Evolutionary conservation across 2,797 vertebrate species (phyloP).

Genomic region (Betta splendens): DNA sequence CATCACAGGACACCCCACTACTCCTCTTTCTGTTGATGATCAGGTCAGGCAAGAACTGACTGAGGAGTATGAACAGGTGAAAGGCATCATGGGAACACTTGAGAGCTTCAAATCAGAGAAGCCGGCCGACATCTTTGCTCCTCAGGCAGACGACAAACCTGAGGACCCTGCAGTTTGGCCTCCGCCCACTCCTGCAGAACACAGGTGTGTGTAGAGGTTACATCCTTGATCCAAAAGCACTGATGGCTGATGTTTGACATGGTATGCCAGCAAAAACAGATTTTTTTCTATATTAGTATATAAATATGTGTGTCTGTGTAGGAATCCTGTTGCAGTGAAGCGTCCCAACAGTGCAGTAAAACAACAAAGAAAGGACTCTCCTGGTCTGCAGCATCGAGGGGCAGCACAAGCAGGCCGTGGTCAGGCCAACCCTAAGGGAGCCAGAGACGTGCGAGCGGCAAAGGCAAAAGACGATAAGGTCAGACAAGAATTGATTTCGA

Average conservation of each 20-base stretch:
- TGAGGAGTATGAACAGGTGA: conserved; percentile 96
- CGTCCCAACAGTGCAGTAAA: conserved; percentile 87
- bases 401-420: conserved; percentile 81
- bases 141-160: conserved; percentile 83
- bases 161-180: conserved; percentile 93
- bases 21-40: conserved; percentile 7
- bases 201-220: conserved; percentile 81
- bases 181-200: conserved; percentile 92
- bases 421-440: conserved; percentile 78
- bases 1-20: not conserved
- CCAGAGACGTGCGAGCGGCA: conserved; percentile 80
- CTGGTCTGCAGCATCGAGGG: conserved; percentile 86
- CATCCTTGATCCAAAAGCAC: not conserved
- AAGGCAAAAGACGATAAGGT: conserved; percentile 93
- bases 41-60: conserved; percentile 91
- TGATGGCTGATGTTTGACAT: not conserved
- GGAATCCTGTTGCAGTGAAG: conserved; percentile 88
- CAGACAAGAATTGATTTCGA: conserved; percentile 20
- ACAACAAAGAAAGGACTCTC: conserved; percentile 89
- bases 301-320: conserved; percentile 52
- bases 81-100: conserved; percentile 89
- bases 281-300: not conserved
- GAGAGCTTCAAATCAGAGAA: conserved; percentile 93
- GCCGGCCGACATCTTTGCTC: conserved; percentile 85
- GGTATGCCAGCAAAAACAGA: not conserved